Percentiles rank a stretch among this genome's conserved stretches.
Conservation (phyloP, 2,797 vertebrate genomes). For the Zalophus californianus region DNA sequence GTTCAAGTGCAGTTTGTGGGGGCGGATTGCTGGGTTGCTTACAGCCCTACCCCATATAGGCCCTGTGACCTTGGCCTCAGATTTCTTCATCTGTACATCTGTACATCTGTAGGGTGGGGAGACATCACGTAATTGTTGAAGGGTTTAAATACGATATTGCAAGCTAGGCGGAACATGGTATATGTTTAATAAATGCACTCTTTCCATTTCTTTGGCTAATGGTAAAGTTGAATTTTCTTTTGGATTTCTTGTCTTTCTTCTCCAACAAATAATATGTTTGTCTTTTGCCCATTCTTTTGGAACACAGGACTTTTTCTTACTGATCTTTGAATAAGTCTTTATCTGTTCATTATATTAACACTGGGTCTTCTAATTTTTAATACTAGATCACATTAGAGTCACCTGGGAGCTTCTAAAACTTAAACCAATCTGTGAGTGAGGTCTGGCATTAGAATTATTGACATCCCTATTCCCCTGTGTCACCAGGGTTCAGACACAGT, state of each 20-base stretch:
- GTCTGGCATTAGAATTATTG: neutral
- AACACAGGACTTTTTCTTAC: neutral
- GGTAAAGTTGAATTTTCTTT: neutral
- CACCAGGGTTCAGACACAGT: accelerated
- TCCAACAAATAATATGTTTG: neutral
- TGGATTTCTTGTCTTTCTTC: neutral
- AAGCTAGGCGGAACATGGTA: neutral
- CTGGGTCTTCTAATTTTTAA: neutral
- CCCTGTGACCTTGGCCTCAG: neutral
- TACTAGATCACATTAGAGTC: neutral
- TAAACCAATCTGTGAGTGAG: neutral
- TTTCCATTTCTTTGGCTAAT: neutral
- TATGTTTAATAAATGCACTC: neutral
- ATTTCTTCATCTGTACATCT: neutral
- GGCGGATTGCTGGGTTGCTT: too few relatives aligned
- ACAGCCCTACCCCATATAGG: too few relatives aligned
- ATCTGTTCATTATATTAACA: neutral
- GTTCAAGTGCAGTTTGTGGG: neutral
- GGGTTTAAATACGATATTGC: neutral
- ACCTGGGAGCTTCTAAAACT: neutral
- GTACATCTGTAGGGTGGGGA: neutral
- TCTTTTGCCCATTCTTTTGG: neutral
- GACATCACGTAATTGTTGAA: neutral
- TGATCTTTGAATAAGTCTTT: neutral
- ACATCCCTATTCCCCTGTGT: accelerated